These are phyloP conservation scores for Eupithecia pulchellata DNA, from an alignment of 2,888 invertebrate genomes.

Conservation along the genomic window DNA sequence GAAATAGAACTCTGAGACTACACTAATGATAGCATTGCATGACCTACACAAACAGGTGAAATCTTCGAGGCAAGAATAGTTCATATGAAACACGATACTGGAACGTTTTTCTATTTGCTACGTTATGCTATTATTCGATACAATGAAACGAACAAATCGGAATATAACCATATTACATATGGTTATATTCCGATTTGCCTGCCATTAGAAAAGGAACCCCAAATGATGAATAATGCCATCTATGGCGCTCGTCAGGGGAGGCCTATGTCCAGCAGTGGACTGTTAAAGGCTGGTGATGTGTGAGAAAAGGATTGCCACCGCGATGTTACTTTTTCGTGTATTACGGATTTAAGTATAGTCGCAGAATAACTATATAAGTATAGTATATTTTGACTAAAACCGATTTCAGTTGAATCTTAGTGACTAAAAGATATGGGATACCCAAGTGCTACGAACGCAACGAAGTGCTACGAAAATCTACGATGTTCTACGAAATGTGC, in stretches of 20 bases:
- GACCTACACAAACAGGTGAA: conserved; percentile 56
- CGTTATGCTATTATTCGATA: conserved; percentile 22
- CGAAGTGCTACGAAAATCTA: conserved; percentile 21
- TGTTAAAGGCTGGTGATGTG: too few species aligned
- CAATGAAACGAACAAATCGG: not conserved
- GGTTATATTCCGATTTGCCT: too few species aligned
- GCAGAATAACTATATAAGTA: too few species aligned
- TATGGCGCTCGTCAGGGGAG: too few species aligned
- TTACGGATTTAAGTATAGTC: not conserved
- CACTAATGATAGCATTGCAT: conserved; percentile 79
- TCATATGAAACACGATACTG: conserved; percentile 33
- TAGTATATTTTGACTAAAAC: not conserved
- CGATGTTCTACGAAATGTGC: conserved; percentile 25
- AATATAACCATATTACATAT: not conserved
- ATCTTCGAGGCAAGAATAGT: conserved; percentile 35
- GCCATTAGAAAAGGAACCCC: not conserved
- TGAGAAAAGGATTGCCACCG: not conserved
- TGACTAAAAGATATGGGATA: not conserved
- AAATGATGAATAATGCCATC: too few species aligned
- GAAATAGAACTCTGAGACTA: conserved; percentile 70
- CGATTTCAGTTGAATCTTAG: not conserved
- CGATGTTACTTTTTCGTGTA: not conserved
- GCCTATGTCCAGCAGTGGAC: too few species aligned
- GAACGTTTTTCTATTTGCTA: conserved; percentile 33
- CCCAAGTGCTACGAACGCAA: conserved; percentile 19